A percentile compares a stretch with the other conserved stretches of the same genome.
phyloP scores from a whole-genome alignment of 1,140 invertebrate species.

The Zaprionus camerounensis region DNA sequence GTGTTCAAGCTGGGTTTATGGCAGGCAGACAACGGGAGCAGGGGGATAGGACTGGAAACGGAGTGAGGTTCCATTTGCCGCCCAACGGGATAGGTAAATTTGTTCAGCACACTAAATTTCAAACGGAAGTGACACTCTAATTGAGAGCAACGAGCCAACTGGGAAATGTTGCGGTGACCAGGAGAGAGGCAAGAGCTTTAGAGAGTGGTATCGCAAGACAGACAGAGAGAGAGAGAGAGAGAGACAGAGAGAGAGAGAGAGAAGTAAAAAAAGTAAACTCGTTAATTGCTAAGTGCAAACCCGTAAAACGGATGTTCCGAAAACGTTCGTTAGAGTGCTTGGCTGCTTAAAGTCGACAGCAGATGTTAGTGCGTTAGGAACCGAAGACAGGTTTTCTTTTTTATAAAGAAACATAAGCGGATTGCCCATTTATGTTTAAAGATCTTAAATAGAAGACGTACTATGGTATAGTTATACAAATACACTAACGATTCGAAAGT shows the following conservation, averaged over 20 bases:
- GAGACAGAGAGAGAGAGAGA: neutral
- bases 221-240: neutral
- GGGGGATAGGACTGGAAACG: neutral
- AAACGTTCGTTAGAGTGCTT: neutral
- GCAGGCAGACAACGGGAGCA: slow-evolving; percentile 1
- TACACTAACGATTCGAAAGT: too few relatives aligned
- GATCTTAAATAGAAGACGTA: too few relatives aligned
- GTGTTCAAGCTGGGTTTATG: slow-evolving; percentile 13
- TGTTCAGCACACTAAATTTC: slow-evolving; percentile 52
- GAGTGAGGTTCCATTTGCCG: neutral
- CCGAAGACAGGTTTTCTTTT: too few relatives aligned
- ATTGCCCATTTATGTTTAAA: too few relatives aligned
- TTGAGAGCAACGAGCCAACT: slow-evolving; percentile 51
- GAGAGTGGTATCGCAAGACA: neutral
- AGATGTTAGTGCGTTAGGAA: neutral
- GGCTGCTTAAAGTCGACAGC: neutral
- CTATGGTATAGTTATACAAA: too few relatives aligned
- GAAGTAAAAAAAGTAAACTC: slow-evolving; percentile 62
- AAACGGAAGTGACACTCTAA: slow-evolving; percentile 46
- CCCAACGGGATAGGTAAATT: slow-evolving; percentile 65
- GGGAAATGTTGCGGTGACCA: slow-evolving; percentile 48
- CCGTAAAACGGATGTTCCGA: slow-evolving; percentile 55
- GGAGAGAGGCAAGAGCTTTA: neutral
- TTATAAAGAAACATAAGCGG: too few relatives aligned
- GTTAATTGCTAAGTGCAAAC: slow-evolving; percentile 73